Evolutionary conservation across 2,888 invertebrate species (phyloP), one percentile per base, ranked within the genome.

Genomic region (Heteromyza rotundicornis): DNA sequence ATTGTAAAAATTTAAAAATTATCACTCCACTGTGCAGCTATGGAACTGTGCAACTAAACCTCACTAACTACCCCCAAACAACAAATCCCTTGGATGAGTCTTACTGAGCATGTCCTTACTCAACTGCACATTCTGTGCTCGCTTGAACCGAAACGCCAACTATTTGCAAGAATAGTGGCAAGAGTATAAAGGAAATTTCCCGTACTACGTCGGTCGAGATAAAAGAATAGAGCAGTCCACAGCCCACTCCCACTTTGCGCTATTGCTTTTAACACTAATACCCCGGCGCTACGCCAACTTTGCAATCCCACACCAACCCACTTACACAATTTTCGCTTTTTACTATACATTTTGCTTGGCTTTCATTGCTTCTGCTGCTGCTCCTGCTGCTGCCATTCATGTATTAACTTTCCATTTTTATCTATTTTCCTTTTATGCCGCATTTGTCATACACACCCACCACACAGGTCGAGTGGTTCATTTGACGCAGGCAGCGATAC

Each of bases 401-500:
- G 50, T 8, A 40, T 56, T 56, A 60, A 55, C n/a, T 62, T 62
- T 52, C 57, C 23, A 49, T 52, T 57, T 52, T 8, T 40, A 40
- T 40, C 5, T 17, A 19, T 5, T 47, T 47, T 47, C 20, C 17
- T 8, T 47, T 47, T 24, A 2, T 19, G 14, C 19, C 20, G 2
- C 16, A 8, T 7, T 52, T 24, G 22, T 52, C 52, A 12, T 50
- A 2, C 12, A 14, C 16, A n/a, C n/a, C n/a, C n/a, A n/a, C n/a
- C 3, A 2, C 20, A 19, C 20, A 35, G 16, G 20, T 54, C 2
- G 17, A 19, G 47, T 3, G 19, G 40, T 14, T 19, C 27, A 17
- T 57, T 56, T 60, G 60, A 57, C 60, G 22, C 49, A 57, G 2
- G 59, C 56, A 22, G 75, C 78, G n/a, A 74, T 79, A 5, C 63